Percentiles rank a stretch among this genome's conserved stretches.
phyloP scores from a whole-genome alignment of 2,888 invertebrate genomes.

The Steinernema hermaphroditum region DNA sequence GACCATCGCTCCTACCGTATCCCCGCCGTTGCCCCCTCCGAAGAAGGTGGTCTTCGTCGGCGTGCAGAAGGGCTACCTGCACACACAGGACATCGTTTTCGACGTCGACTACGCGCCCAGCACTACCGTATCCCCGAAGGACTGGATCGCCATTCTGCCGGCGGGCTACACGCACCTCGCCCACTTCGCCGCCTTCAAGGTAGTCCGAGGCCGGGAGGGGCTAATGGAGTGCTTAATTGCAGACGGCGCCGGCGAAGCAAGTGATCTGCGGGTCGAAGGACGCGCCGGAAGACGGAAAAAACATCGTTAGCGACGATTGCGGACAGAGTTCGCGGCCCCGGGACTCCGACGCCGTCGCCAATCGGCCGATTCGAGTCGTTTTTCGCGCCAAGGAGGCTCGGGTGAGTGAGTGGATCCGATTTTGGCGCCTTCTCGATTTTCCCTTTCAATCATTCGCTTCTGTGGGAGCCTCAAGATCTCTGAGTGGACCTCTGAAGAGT shows the following conservation, averaged over 20 bases:
- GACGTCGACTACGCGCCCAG: slow-evolving; percentile 1
- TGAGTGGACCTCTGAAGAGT: no score
- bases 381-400: slow-evolving; percentile 32
- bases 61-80: slow-evolving; percentile 22
- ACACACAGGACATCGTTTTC: slow-evolving; percentile 19
- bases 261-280: slow-evolving; percentile 11
- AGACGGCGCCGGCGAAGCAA: slow-evolving; percentile 32
- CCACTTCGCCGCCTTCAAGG: slow-evolving; percentile 33
- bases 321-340: background rate
- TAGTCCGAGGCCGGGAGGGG: background rate
- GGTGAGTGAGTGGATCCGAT: slow-evolving; percentile 23
- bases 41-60: slow-evolving; percentile 23
- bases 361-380: slow-evolving; percentile 27
- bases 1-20: background rate
- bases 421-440: no score
- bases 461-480: no score
- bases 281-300: slow-evolving; percentile 1
- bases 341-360: background rate
- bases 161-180: slow-evolving; percentile 31
- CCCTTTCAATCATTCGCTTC: no score
- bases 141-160: slow-evolving; percentile 34
- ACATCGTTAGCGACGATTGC: slow-evolving; percentile 15
- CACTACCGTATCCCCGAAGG: slow-evolving; percentile 26
- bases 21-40: background rate
- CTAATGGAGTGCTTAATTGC: background rate